A percentile compares a stretch with the other conserved stretches of the same genome.
These are phyloP conservation scores for Pao palembangensis DNA, from an alignment of 2,113 vertebrate genomes.

Conservation along the genomic window DNA sequence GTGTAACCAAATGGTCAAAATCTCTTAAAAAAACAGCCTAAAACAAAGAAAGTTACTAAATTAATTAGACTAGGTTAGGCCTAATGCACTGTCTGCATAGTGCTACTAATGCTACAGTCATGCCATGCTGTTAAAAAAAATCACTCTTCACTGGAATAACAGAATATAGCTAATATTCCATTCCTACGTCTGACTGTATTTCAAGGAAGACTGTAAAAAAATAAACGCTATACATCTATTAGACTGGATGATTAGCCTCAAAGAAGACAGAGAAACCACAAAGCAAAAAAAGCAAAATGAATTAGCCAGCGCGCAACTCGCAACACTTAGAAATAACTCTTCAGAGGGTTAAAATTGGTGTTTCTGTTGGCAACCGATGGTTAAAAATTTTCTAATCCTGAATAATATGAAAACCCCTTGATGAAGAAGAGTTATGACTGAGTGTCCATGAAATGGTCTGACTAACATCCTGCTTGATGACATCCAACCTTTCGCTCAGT, in stretches of 20 bases:
- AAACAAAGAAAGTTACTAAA: conserved; percentile 30
- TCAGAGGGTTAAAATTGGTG: conserved; percentile 39
- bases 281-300: conserved; percentile 60
- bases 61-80: conserved; percentile 55
- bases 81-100: conserved; percentile 50
- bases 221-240: conserved; percentile 63
- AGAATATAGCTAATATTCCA: conserved; percentile 41
- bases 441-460: conserved; percentile 64
- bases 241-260: conserved; percentile 58
- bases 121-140: conserved; percentile 68
- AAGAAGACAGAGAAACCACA: conserved; percentile 61
- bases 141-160: conserved; percentile 39
- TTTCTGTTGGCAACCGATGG: conserved; percentile 22
- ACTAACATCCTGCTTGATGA: conserved; percentile 67
- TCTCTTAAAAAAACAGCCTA: conserved; percentile 20
- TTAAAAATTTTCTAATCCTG: conserved; percentile 1
- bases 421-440: conserved; percentile 59
- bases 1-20: conserved; percentile 1
- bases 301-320: conserved; percentile 62
- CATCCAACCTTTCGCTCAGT: conserved; percentile 56
- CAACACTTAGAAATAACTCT: conserved; percentile 69
- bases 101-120: conserved; percentile 60
- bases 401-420: conserved; percentile 17
- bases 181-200: conserved; percentile 51
- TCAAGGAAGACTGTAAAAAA: conserved; percentile 39